Percentiles rank a stretch among this genome's conserved stretches.
phyloP scores from a whole-genome alignment of 2,797 vertebrate species.

The Todus mexicanus region DNA sequence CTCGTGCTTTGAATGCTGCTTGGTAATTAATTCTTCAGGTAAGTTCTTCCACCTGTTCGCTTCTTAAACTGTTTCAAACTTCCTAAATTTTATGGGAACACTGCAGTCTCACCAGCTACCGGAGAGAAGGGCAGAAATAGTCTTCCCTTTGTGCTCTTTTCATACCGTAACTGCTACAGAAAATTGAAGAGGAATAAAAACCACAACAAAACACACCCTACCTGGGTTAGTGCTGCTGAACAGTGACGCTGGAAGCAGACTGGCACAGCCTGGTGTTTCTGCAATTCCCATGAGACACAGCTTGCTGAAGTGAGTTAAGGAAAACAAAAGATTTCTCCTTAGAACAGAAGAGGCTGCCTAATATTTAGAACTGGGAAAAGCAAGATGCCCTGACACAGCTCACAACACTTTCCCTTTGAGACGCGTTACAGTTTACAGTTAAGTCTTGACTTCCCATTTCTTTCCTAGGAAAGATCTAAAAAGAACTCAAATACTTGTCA shows the following conservation, averaged over 20 bases:
- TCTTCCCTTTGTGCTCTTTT: neutral
- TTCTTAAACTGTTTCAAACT: neutral
- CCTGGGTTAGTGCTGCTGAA: conserved; percentile 90
- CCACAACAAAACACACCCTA: conserved; percentile 41
- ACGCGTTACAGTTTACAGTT: neutral
- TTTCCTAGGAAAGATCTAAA: neutral
- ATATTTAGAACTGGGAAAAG: neutral
- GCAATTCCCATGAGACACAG: conserved; percentile 91
- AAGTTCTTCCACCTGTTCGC: neutral
- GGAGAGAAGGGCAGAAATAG: neutral
- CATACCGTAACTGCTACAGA: neutral
- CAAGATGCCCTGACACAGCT: neutral
- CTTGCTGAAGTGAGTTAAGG: conserved; percentile 76
- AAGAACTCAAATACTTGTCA: neutral
- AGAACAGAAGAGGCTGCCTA: neutral
- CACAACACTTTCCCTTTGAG: neutral
- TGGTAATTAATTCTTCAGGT: neutral
- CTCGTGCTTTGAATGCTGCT: neutral
- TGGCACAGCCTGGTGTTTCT: conserved; percentile 91
- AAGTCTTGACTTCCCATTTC: neutral
- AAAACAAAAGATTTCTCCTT: neutral
- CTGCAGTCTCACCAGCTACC: neutral
- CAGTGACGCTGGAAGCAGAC: conserved; percentile 90
- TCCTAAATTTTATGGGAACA: neutral
- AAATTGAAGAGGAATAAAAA: neutral